Conservation (phyloP, 2,888 invertebrate genomes). For the Augiades crinisus region DNA sequence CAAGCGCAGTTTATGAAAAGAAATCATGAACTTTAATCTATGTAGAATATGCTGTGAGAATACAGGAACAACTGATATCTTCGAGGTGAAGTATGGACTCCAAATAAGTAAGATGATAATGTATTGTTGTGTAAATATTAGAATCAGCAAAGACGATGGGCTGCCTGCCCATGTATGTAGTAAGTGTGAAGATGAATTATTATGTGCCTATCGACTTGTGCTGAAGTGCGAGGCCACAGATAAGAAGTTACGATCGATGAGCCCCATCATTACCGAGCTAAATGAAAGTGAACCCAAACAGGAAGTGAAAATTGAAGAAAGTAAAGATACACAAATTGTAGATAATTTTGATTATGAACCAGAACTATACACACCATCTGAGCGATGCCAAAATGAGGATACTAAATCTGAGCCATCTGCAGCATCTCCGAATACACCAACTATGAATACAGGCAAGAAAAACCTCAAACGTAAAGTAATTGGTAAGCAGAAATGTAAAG, state of each 20-base stretch:
- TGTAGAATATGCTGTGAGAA: conserved; percentile 57
- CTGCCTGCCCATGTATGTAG: conserved; percentile 51
- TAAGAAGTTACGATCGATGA: conserved; percentile 43
- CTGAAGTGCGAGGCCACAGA: conserved; percentile 58
- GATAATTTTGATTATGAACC: not conserved
- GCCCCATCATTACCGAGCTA: not conserved
- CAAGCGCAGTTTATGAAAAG: too few relatives aligned
- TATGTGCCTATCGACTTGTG: conserved; percentile 50
- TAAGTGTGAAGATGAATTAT: conserved; percentile 47
- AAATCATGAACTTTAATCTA: conserved; percentile 25
- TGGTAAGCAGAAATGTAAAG: conserved; percentile 40
- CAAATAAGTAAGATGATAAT: conserved; percentile 47
- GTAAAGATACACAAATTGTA: not conserved
- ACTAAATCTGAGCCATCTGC: not conserved
- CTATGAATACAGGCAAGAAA: conserved; percentile 3
- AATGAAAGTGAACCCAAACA: conserved; percentile 3
- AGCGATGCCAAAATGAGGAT: not conserved
- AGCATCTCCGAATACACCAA: too few relatives aligned
- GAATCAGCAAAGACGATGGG: conserved; percentile 49
- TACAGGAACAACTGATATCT: conserved; percentile 47
- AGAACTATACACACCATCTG: conserved; percentile 3
- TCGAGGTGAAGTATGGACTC: conserved; percentile 36
- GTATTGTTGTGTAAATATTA: conserved; percentile 53
- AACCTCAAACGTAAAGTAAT: conserved; percentile 6
- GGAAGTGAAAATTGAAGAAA: conserved; percentile 44